Base-by-base conservation (phyloP, 2,888 invertebrate species). In the Liposcelis brunnea region DNA sequence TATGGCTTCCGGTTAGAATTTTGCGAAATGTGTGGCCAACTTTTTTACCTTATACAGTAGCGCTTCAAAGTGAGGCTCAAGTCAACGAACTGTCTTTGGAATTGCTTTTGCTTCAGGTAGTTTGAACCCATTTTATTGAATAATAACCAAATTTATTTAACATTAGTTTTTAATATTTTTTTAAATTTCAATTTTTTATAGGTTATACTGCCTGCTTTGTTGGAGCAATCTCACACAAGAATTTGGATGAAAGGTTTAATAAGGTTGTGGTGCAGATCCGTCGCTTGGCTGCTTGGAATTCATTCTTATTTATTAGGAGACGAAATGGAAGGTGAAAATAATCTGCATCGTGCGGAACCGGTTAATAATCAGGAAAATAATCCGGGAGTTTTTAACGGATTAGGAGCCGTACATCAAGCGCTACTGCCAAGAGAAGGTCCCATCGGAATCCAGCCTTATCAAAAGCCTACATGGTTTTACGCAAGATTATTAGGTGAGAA, bases 201-300 rank as follows among this genome's bases (percentile, higher is more conserved):
- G 76, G 87, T 97, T 31, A 89, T 98, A 43, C 70, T 98, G 45
- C 98, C 97, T 1, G 94, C 95, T 0, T 68, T 98, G 34, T 68
- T 98, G 48, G 97, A 98, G 59, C 95, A 98, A 64, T 87, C 90
- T 0, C 94, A 97, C 61, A 94, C 94, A 0, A 73, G 94, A 6
- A 81, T 82, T 7, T 94, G 95, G 90, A 66, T 97, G 50, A 94
- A 95, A 62, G 77, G 78, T n/a, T 66, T 86, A 8, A 77, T 97
- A 1, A 73, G 84, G 7, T 71, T 77, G 46, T 93, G 93, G 93
- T 93, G 91, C 60, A 70, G 73, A 18, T 73, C 75, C 5, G 81
- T 87, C 1, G 82, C 94, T 0, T 89, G 85, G 70, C 58, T 81
- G 16, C 65, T 95, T 2, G 85, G 89, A 46, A 73, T 94, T 8